phyloP scores from a whole-genome alignment of 2,113 vertebrate species.

The Syrrhaptes paradoxus region DNA sequence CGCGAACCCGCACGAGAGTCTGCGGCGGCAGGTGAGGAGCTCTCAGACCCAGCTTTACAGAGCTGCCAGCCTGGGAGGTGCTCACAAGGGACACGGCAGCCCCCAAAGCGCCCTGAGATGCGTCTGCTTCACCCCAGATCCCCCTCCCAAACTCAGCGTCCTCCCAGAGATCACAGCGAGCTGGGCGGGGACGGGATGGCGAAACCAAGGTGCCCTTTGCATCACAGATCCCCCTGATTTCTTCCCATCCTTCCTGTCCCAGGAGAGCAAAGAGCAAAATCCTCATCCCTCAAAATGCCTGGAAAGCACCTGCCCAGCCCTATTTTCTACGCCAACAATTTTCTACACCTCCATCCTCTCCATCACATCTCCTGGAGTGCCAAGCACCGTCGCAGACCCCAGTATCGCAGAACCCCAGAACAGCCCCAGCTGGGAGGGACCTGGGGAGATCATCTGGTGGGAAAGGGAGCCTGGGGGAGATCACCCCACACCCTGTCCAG shows the following conservation, averaged over 20 bases:
- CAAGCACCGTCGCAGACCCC: fast-evolving
- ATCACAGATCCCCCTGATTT: too few species aligned
- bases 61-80: background rate
- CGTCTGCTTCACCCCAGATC: background rate
- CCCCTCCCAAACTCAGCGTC: fast-evolving
- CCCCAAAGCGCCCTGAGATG: background rate
- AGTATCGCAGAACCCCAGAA: background rate
- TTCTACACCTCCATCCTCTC: background rate
- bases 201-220: background rate
- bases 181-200: background rate
- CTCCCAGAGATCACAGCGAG: fast-evolving
- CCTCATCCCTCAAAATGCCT: fast-evolving
- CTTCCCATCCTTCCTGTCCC: background rate
- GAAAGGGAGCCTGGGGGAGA: background rate
- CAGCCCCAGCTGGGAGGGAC: background rate
- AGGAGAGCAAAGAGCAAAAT: fast-evolving
- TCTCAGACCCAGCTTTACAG: fast-evolving
- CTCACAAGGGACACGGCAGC: fast-evolving
- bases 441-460: background rate
- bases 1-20: background rate
- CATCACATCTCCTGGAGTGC: background rate
- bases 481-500: background rate
- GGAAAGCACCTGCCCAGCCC: background rate
- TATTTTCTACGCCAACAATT: background rate
- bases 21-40: background rate